Conservation (phyloP, 1,140 invertebrate genomes). For the Galleria mellonella region DNA sequence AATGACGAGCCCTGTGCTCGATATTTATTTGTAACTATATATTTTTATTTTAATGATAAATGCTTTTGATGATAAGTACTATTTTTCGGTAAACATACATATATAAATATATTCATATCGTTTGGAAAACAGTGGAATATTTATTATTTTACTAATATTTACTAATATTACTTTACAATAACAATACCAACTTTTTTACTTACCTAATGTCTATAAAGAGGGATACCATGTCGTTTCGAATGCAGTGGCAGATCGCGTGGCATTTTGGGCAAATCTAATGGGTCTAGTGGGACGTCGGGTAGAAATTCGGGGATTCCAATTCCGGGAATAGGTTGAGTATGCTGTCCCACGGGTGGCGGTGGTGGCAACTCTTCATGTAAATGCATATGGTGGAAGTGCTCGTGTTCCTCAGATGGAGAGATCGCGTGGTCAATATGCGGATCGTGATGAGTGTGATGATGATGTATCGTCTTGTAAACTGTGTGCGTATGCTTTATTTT, state of each 20-base stretch:
- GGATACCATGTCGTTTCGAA: slow-evolving; percentile 21
- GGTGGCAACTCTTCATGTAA: slow-evolving; percentile 33
- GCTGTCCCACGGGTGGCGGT: slow-evolving; percentile 19
- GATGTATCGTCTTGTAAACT: slow-evolving; percentile 77
- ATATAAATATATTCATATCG: too few relatives aligned
- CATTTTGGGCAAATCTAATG: slow-evolving; percentile 29
- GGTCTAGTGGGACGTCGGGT: slow-evolving; percentile 41
- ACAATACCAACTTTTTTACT: not conserved
- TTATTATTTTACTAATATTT: too few relatives aligned
- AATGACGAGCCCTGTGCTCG: too few relatives aligned
- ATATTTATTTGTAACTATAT: too few relatives aligned
- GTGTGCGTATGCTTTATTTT: slow-evolving; percentile 80
- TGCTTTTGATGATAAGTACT: too few relatives aligned
- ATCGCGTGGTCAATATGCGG: slow-evolving; percentile 18
- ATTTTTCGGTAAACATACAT: too few relatives aligned
- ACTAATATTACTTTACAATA: too few relatives aligned
- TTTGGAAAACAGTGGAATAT: too few relatives aligned
- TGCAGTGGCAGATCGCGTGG: slow-evolving; percentile 23
- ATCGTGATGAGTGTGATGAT: slow-evolving; percentile 61
- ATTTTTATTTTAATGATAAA: too few relatives aligned
- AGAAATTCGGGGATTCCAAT: slow-evolving; percentile 48
- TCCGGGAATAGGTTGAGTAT: slow-evolving; percentile 32
- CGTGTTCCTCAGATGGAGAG: slow-evolving; percentile 45
- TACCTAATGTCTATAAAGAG: slow-evolving; percentile 25
- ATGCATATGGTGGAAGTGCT: slow-evolving; percentile 64